phyloP scores from a whole-genome alignment of 2,888 invertebrate genomes.

The Ichneumon xanthorius region DNA sequence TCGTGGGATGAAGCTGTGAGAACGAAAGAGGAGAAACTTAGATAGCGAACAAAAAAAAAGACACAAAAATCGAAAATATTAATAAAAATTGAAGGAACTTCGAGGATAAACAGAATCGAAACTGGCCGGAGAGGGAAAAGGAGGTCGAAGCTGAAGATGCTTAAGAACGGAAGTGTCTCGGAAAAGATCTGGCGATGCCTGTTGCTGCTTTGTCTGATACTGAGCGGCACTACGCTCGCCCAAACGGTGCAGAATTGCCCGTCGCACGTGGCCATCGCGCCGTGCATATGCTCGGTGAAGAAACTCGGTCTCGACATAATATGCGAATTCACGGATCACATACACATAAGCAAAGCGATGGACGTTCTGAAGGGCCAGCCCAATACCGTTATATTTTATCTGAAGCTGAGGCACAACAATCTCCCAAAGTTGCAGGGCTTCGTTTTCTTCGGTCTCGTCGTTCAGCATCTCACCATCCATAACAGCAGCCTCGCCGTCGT shows the following conservation, averaged over 20 bases:
- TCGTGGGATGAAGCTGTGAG: constrained; percentile 31
- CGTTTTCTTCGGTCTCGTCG: constrained; percentile 94
- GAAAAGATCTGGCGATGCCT: constrained; percentile 67
- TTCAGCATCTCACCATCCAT: constrained; percentile 94
- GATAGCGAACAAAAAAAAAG: constrained; percentile 12
- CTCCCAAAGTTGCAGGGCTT: constrained; percentile 94
- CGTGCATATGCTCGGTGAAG: constrained; percentile 94
- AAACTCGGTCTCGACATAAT: constrained; percentile 95
- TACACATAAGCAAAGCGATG: constrained; percentile 93
- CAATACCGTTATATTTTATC: constrained; percentile 94
- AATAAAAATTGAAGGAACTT: background rate
- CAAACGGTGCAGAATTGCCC: constrained; percentile 90
- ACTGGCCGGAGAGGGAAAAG: constrained; percentile 54
- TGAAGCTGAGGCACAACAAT: constrained; percentile 94
- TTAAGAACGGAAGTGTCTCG: constrained; percentile 45
- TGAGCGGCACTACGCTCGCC: constrained; percentile 66
- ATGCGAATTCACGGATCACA: constrained; percentile 94
- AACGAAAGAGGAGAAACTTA: constrained; percentile 27
- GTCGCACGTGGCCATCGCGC: constrained; percentile 90
- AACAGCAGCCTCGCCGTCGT: constrained; percentile 95
- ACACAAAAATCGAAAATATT: constrained; percentile 34
- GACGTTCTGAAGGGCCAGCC: constrained; percentile 91
- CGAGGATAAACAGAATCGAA: constrained; percentile 32
- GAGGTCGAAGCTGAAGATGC: constrained; percentile 57
- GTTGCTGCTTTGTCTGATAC: constrained; percentile 68